Evolutionary conservation across 1,140 invertebrate species (phyloP), one percentile per base, ranked within the genome.

Genomic region (Arion vulgaris): DNA sequence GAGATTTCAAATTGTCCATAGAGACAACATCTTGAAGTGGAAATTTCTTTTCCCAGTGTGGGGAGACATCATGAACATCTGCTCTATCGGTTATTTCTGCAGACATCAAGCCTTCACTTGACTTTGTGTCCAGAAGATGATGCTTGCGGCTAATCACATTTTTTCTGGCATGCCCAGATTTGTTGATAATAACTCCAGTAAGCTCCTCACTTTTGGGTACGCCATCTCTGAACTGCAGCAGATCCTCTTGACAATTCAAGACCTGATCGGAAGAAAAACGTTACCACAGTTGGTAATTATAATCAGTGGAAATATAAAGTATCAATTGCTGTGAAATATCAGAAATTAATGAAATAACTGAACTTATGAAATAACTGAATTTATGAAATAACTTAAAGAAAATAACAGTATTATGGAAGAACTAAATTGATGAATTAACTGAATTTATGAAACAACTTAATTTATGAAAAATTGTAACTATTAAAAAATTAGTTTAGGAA

Each of bases 121-220:
- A 75, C 13, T 51, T 49, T 26, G 73, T 19, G 28, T 75, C 41
- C 32, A 51, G 49, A 1, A 74, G 23, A 17, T 75, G 39, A 41
- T 57, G 41, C 41, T 79, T 66, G 45, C 51, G 19, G 34, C 66
- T 62, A 15, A 57, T 28, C 32, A 26, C 28, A 74, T 79, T 32
- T 41, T 85, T 87, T 72, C 86, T 87, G 32, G 80, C 87, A 73
- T 84, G 77, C 0, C 86, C 87, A 49, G 87, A 73, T 73, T 86
- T 89, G 26, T 88, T 87, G 73, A 90, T 89, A 45, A 89, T 86
- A 83, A 90, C 88, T 15, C 85, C 85, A 32, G 87, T 82, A 1
- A 83, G 77, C 34, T 90, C 87, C 5, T 83, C 80, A 39, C 84
- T 83, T 36, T 85, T 73, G 15, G 84, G 85, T 32, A 87, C 81